Conservation (phyloP, 2,113 vertebrate genomes). For the Guaruba guarouba region DNA sequence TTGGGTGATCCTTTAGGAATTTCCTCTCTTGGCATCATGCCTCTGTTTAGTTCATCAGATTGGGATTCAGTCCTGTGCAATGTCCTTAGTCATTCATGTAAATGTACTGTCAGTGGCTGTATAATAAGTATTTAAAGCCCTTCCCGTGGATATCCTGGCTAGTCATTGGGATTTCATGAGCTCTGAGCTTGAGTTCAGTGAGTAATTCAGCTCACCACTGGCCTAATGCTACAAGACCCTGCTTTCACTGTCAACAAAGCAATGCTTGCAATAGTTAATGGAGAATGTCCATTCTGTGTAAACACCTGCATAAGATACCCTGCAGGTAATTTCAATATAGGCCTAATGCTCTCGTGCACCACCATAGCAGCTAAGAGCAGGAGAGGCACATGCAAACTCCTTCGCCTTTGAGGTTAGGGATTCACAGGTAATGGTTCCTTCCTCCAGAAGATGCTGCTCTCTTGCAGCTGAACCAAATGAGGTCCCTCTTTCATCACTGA, state of each 20-base stretch:
- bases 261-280: rapidly evolving
- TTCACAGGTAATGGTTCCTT: neutral
- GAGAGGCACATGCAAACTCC: neutral
- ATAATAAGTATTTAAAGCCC: neutral
- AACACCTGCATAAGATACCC: neutral
- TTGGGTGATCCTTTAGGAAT: conserved; percentile 14
- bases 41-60: neutral
- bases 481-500: neutral
- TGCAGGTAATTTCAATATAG: rapidly evolving
- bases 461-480: neutral
- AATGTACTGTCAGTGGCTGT: neutral
- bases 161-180: neutral
- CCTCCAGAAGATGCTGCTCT: neutral
- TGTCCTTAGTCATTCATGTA: neutral
- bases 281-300: neutral
- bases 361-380: neutral
- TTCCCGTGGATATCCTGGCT: neutral
- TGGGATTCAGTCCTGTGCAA: neutral
- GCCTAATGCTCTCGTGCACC: neutral
- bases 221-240: neutral
- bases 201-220: neutral
- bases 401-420: neutral
- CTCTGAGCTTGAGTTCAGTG: neutral
- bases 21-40: neutral
- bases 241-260: neutral